Base-by-base conservation (phyloP, 2,888 invertebrate genomes). In the Chouioia cunea region DNA sequence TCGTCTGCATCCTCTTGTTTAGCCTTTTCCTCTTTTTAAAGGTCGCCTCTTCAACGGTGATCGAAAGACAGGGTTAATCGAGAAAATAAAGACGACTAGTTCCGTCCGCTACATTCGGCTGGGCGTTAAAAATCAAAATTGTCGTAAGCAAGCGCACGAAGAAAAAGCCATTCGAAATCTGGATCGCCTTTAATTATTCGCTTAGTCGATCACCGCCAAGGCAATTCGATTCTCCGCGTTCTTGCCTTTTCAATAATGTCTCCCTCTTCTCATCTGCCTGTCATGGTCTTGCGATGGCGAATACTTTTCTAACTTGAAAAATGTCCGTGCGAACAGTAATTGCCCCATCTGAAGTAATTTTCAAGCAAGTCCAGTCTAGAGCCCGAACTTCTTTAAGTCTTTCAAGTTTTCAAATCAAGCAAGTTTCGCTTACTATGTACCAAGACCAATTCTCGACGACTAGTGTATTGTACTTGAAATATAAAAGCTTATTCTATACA, bases 101-200 rank as follows among this genome's bases (percentile, higher is more conserved):
- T 27, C 2, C 36, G 36, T 36, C 36, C 12, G 6, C 10, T 36
- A 12, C 6, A 1, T 36, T 6, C 12, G 6, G 36, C 36, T 36
- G 6, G 36, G 2, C 36, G 46, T 57, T 65, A 22, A 48, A 56
- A 57, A 65, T 57, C 48, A 48, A 65, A 65, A 65, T 57, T 65
- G 65, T 47, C 57, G 56, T 48, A 53, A 65, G 48, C 65, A 52
- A 1, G 62, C 43, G 52, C 8, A 12, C 8, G 43, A 2, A 48
- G 44, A 63, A 63, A 48, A 68, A 68, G 54, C 58, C 44, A 63
- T 68, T 65, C 66, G 68, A 76, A 77, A 79, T 79, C 77, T 78
- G 75, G 79, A 77, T 79, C 78, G 77, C 74, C 77, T 76, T 79
- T 75, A 78, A 79, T 79, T 78, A 78, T 79, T 79, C 76, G 75